Evolutionary conservation across 2,113 vertebrate genomes (phyloP), one percentile per base, ranked within the genome.

Genomic region (Oryctolagus cuniculus): DNA sequence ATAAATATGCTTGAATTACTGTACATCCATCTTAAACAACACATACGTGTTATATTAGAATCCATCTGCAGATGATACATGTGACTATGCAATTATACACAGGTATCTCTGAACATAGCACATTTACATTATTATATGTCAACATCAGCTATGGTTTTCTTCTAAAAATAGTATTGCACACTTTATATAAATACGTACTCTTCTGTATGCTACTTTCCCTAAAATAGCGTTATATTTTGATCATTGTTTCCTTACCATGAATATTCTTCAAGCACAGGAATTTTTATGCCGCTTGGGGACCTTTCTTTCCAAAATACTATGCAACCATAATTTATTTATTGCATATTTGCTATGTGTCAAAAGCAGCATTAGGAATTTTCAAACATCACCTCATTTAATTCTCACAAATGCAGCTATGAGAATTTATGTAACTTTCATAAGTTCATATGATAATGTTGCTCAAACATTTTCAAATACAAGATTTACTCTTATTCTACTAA

Each of bases 311-410:
- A 70, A 61, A 58, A 64, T 89, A 61, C 36, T 81, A 66, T 53
- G n/a, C 15, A 78, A 25, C 6, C 27, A 85, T 19, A 22, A 31
- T 34, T 21, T 7, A 83, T 63, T 34, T 73, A 73, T 51, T 64
- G 10, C 16, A 44, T 36, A 38, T 49, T 74, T 85, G 22, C 29
- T 51, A 1, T 72, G 10, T 74, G 24, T 94, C 82, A 88, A 22
- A 94, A 84, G 66, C 51, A 58, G 34, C 21, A 58, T 63, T 92
- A 38, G 63, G 51, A 69, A 78, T 89, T 93, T 87, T 67, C n/a
- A 92, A 85, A 90, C 49, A 90, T 31, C 58, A 34, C 67, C 13
- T 84, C 4, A 84, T 44, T 91, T 87, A 61, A 34, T 61, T 87
- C 63, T 89, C 66, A 89, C 22, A 84, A 61, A 74, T 38, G 12